Evolutionary conservation across 1,140 invertebrate genomes (phyloP).

Genomic region (Pseudomyrmex concolor): DNA sequence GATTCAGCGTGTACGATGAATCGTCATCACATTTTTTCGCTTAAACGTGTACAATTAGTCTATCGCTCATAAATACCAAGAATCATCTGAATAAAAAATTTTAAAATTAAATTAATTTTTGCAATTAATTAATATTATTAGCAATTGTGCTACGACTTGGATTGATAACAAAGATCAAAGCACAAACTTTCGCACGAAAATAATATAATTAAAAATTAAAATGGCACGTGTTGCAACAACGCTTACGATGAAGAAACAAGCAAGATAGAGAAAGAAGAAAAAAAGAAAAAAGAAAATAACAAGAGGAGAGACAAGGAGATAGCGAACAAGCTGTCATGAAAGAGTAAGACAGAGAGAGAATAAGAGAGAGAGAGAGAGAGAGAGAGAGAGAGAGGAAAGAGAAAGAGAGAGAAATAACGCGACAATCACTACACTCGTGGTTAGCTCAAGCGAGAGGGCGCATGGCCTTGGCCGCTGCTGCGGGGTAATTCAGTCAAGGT

Average conservation of each 20-base stretch:
- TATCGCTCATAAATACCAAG: slow-evolving; percentile 18
- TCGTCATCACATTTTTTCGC: slow-evolving; percentile 64
- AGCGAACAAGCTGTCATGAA: slow-evolving; percentile 41
- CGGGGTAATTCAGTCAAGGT: slow-evolving; percentile 90
- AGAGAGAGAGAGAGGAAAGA: slow-evolving; percentile 35
- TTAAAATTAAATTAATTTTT: slow-evolving; percentile 13
- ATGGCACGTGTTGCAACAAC: background rate
- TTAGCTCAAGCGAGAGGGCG: slow-evolving; percentile 77
- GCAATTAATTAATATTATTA: background rate
- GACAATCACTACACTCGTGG: slow-evolving; percentile 65
- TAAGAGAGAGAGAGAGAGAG: slow-evolving; percentile 25
- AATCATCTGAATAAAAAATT: background rate
- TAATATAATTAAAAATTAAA: slow-evolving; percentile 32
- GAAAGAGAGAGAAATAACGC: slow-evolving; percentile 60
- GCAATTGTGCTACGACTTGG: background rate
- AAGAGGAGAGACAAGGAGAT: slow-evolving; percentile 7
- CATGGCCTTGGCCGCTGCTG: slow-evolving; percentile 87
- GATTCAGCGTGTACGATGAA: slow-evolving; percentile 46
- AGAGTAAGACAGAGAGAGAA: slow-evolving; percentile 33
- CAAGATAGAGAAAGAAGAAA: slow-evolving; percentile 27
- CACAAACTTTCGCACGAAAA: background rate
- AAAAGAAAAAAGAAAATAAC: slow-evolving; percentile 38
- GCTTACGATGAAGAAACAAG: slow-evolving; percentile 26
- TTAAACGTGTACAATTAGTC: slow-evolving; percentile 30
- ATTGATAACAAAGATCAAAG: slow-evolving; percentile 9